Evolutionary conservation across 2,113 vertebrate species (phyloP), one percentile per base, ranked within the genome.

Genomic region (Brachyhypopomus gauderio): DNA sequence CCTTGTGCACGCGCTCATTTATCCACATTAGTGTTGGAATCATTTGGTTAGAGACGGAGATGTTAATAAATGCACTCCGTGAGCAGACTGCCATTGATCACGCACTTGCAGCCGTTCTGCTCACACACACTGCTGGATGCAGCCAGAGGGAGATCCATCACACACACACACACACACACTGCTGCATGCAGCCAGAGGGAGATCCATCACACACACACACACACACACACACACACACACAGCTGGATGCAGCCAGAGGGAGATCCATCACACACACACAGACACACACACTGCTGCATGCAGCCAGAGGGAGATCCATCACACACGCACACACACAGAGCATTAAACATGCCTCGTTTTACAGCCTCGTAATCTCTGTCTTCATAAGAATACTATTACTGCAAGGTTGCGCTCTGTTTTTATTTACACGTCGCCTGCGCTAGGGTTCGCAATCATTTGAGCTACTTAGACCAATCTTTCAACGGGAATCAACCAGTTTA

Each of bases 11-110:
- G 62, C 72, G 84, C 69, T 77, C 84, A 81, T 82, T 87, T 79
- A 87, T 84, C 83, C 38, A 84, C 78, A 78, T 86, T 84, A 85
- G 84, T 85, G 79, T 62, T 85, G 73, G 81, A 85, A 84, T 87
- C 85, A 84, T 85, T 87, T 80, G 60, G 80, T 85, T 86, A 83
- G 78, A 45, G 60, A 84, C 78, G 67, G 84, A 84, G 74, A 87
- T 82, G 84, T 83, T 84, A 84, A 82, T 83, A 84, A 84, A 85
- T 86, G 78, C 87, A 85, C 64, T 70, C 70, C 30, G 71, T 73
- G 75, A 83, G 75, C 52, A 9, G 38, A 27, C 45, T 77, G 56
- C 79, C 60, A 88, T 86, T 85, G 83, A 85, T 86, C 85, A 83
- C 75, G 20, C 12, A 0, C 38, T 73, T 74, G 69, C 81, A 22